These are phyloP conservation scores for Cerastoderma edule DNA, from an alignment of 2,888 invertebrate genomes.

Conservation along the genomic window DNA sequence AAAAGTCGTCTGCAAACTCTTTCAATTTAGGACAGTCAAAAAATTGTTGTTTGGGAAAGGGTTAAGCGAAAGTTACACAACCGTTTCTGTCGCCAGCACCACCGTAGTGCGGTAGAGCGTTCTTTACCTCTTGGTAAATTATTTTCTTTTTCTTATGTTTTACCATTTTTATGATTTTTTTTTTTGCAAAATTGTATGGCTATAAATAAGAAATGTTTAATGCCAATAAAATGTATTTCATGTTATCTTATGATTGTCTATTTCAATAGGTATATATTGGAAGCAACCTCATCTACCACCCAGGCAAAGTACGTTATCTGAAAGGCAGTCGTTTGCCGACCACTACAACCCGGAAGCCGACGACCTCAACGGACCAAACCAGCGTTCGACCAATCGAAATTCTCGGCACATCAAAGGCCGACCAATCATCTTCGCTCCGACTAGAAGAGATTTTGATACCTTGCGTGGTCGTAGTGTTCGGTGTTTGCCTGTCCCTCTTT, in stretches of 20 bases:
- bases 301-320: neutral
- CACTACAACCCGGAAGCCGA: neutral
- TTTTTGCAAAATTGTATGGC: neutral
- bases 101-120: no score
- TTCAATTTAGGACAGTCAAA: no score
- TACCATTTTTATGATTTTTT: neutral
- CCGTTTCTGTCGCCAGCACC: no score
- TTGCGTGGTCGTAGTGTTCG: neutral
- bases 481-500: neutral
- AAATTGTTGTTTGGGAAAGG: no score
- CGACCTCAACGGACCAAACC: no score
- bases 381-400: no score
- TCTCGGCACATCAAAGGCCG: neutral
- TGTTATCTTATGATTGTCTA: neutral
- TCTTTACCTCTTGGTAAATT: no score
- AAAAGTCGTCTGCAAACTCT: no score
- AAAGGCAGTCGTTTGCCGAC: neutral
- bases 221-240: no score
- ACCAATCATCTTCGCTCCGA: neutral
- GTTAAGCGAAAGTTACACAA: no score
- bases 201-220: no score
- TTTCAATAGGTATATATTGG: conserved; percentile 9
- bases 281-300: conserved; percentile 11
- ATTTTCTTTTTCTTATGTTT: no score
- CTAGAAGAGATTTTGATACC: neutral